Percentiles rank a stretch among this genome's conserved stretches.
phyloP scores from a whole-genome alignment of 2,797 vertebrate species.

The Coranthus polyacanthus region DNA sequence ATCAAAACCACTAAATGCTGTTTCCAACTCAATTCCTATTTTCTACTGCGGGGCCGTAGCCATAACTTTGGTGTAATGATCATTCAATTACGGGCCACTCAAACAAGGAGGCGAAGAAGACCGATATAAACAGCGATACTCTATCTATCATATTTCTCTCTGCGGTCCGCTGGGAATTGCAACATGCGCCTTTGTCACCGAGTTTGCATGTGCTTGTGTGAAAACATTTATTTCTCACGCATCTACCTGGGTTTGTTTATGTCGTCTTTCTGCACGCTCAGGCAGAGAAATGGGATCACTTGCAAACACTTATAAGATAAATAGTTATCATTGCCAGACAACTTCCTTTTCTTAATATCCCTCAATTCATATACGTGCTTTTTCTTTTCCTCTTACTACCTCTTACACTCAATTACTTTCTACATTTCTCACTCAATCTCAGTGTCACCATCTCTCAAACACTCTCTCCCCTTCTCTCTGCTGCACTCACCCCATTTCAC shows the following conservation, averaged over 20 bases:
- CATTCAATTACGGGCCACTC: constrained; percentile 77
- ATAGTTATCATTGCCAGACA: constrained; percentile 29
- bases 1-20: constrained; percentile 81
- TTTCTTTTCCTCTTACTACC: background rate
- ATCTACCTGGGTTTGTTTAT: constrained; percentile 41
- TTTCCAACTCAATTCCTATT: constrained; percentile 70
- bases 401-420: constrained; percentile 48
- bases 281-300: constrained; percentile 24
- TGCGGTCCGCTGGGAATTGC: constrained; percentile 54
- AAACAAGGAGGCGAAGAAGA: constrained; percentile 55
- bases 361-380: constrained; percentile 12
- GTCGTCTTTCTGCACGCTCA: constrained; percentile 16
- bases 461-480: constrained; percentile 20
- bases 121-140: constrained; percentile 50
- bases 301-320: constrained; percentile 42
- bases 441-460: constrained; percentile 42
- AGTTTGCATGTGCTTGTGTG: constrained; percentile 38
- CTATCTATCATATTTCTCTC: constrained; percentile 66
- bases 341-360: constrained; percentile 7
- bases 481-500: constrained; percentile 14
- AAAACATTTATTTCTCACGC: constrained; percentile 20
- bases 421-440: constrained; percentile 61
- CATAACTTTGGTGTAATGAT: constrained; percentile 78
- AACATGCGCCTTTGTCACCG: constrained; percentile 49
- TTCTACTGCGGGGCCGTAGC: constrained; percentile 53